Evolutionary conservation across 2,113 vertebrate species (phyloP).

Genomic region (Prinia subflava): DNA sequence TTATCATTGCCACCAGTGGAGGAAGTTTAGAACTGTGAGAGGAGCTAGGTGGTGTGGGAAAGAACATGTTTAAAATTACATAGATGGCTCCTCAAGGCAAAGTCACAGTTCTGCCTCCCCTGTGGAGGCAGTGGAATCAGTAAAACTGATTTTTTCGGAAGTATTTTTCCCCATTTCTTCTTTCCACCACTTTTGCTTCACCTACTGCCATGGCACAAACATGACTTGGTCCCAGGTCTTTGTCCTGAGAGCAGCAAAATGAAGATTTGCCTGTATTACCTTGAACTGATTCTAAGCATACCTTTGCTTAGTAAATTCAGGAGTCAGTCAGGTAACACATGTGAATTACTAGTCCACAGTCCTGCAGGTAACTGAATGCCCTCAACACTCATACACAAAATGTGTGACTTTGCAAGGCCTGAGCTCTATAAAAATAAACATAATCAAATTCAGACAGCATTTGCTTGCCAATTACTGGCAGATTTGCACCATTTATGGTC

Average conservation of each 20-base stretch:
- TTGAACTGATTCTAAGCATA: background rate
- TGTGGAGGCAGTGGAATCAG: background rate
- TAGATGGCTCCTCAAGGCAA: background rate
- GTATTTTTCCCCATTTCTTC: background rate
- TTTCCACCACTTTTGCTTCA: background rate
- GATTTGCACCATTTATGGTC: conserved; percentile 52
- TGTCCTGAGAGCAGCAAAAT: background rate
- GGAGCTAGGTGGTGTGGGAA: accelerated
- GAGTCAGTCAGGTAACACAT: background rate
- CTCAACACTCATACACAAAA: background rate
- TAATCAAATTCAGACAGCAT: conserved; percentile 50
- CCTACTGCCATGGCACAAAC: background rate
- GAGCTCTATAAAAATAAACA: background rate
- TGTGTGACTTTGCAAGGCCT: background rate
- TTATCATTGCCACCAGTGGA: background rate
- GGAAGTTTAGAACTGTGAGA: background rate
- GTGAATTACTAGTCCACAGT: background rate
- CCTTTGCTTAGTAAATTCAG: background rate
- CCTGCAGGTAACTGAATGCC: background rate
- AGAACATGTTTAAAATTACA: background rate
- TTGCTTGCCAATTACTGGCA: conserved; percentile 48
- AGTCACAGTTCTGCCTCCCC: background rate
- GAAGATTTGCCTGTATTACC: background rate
- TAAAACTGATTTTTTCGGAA: background rate
- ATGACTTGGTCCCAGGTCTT: background rate